Evolutionary conservation across 2,113 vertebrate species (phyloP).

Genomic region (Seriola dumerili): DNA sequence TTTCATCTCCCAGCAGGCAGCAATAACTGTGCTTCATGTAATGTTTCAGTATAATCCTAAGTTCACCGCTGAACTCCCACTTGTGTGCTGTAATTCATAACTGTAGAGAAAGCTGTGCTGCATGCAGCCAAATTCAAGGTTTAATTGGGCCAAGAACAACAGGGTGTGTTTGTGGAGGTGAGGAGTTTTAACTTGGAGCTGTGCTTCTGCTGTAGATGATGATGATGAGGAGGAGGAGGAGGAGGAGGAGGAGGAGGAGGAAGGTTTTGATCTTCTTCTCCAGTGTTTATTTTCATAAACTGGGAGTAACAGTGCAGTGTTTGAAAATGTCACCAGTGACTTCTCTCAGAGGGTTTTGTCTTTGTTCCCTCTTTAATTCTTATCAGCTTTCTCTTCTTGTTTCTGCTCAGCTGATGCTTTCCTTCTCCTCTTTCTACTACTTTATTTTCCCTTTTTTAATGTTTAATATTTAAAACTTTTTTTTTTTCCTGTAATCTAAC

Average conservation of each 20-base stretch:
- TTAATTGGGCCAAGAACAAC: conserved; percentile 20
- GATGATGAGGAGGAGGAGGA: conserved; percentile 2
- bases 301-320: conserved; percentile 1
- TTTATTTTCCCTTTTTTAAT: neutral
- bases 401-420: neutral
- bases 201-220: conserved; percentile 14
- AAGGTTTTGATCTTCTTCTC: conserved; percentile 14
- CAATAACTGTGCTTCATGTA: neutral
- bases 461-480: neutral
- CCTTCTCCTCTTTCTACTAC: neutral
- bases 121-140: neutral
- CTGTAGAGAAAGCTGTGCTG: neutral
- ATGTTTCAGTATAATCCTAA: neutral
- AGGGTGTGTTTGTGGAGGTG: conserved; percentile 16
- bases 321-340: conserved; percentile 1
- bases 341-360: neutral
- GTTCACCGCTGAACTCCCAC: neutral
- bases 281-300: conserved; percentile 34
- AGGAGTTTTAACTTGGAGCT: neutral
- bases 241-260: neutral
- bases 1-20: neutral
- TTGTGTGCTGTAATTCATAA: neutral
- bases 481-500: neutral
- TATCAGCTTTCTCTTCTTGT: neutral
- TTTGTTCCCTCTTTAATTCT: conserved; percentile 11